Conservation (phyloP, 2,113 vertebrate genomes). For the Amazona vittata region DNA sequence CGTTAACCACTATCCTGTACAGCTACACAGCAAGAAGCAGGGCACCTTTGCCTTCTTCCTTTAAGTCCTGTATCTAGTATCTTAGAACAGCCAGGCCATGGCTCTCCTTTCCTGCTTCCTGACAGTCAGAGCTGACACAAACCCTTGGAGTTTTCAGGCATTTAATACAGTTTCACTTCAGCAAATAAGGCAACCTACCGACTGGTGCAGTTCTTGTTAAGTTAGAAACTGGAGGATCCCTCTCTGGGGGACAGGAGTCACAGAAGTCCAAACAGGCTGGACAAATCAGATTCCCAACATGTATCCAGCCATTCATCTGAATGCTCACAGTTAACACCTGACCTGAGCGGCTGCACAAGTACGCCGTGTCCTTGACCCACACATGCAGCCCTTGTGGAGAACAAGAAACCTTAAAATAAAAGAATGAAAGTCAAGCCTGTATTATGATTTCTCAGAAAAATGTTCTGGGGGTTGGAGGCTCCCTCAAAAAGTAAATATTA, state of each 20-base stretch:
- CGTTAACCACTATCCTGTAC: neutral
- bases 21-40: neutral
- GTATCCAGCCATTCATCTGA: conserved; percentile 86
- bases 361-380: conserved; percentile 83
- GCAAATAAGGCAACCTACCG: conserved; percentile 75
- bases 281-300: conserved; percentile 90
- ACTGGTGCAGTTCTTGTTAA: conserved; percentile 78
- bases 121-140: neutral
- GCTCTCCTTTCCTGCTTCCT: neutral
- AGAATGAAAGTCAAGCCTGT: neutral
- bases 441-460: neutral
- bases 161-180: neutral
- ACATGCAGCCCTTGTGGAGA: conserved; percentile 83
- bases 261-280: conserved; percentile 90
- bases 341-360: conserved; percentile 80
- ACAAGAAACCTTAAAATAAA: conserved; percentile 82
- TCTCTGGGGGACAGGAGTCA: conserved; percentile 84
- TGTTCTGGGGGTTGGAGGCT: neutral
- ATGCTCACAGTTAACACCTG: conserved; percentile 87
- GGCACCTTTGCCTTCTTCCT: neutral
- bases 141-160: neutral
- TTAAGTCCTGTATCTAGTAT: neutral
- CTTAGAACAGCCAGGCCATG: neutral
- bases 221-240: conserved; percentile 82
- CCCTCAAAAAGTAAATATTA: neutral